Percentiles rank a stretch among this genome's conserved stretches.
phyloP scores from a whole-genome alignment of 2,888 invertebrate genomes.

The Drosophila buzzatii region DNA sequence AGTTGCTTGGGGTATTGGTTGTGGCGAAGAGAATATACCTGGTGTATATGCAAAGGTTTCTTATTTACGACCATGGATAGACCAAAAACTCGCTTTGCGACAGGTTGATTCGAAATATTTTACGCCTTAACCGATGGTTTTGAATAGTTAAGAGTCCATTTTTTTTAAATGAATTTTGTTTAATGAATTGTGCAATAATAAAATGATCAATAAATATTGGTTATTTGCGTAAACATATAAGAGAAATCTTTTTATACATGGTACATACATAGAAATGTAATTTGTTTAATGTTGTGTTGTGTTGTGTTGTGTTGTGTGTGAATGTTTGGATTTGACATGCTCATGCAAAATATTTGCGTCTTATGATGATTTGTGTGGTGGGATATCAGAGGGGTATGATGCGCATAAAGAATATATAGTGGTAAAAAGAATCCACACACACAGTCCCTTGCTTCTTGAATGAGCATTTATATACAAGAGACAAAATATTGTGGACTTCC shows the following conservation, averaged over 20 bases:
- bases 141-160: not conserved
- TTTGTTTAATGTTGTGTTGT: no score
- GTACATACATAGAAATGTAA: no score
- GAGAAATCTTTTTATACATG: not conserved
- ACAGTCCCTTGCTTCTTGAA: no score
- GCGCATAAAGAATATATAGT: no score
- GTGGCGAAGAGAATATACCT: slow-evolving; percentile 88
- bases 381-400: no score
- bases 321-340: no score
- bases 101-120: slow-evolving; percentile 62
- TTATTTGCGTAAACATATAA: not conserved
- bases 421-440: no score
- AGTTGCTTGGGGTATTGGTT: slow-evolving; percentile 94
- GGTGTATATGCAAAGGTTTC: slow-evolving; percentile 92
- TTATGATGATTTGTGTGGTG: no score
- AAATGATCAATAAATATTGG: not conserved
- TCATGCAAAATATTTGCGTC: no score
- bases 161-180: not conserved
- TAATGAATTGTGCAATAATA: slow-evolving; percentile 4
- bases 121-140: slow-evolving; percentile 53
- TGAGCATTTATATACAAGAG: no score
- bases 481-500: no score
- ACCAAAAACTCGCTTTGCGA: slow-evolving; percentile 85
- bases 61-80: slow-evolving; percentile 89
- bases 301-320: no score